Conservation (phyloP, 2,888 invertebrate genomes). For the Patella caerulea region DNA sequence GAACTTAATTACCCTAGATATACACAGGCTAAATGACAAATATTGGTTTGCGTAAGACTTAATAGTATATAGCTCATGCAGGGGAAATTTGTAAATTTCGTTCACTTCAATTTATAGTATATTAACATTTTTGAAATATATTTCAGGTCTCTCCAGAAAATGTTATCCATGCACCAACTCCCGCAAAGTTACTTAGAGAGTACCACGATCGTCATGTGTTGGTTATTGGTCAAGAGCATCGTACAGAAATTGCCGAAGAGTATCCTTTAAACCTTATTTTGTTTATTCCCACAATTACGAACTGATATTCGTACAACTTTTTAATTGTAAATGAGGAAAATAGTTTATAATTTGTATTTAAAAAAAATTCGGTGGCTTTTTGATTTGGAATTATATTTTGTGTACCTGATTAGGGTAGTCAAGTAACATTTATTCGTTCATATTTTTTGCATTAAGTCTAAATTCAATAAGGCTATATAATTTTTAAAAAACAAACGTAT, state of each 20-base stretch:
- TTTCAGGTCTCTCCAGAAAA: conserved; percentile 65
- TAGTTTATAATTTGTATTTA: no score
- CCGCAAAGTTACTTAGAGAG: conserved; percentile 64
- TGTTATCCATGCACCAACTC: conserved; percentile 70
- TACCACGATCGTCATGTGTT: conserved; percentile 68
- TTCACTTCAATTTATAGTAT: neutral
- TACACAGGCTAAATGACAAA: neutral
- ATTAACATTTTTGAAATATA: neutral
- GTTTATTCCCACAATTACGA: neutral
- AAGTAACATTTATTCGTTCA: no score
- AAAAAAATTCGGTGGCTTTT: no score
- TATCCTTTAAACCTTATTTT: conserved; percentile 61
- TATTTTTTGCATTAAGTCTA: no score
- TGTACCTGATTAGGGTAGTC: no score
- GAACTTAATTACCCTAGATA: neutral
- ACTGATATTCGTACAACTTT: neutral
- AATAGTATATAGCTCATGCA: no score
- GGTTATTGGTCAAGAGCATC: conserved; percentile 69
- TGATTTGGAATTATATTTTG: no score
- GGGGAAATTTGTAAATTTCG: no score
- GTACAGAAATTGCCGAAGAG: conserved; percentile 68
- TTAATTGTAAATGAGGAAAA: no score
- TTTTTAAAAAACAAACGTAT: no score
- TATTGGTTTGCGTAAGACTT: no score
- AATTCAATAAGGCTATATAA: no score